Percentiles rank a stretch among this genome's conserved stretches.
Evolutionary conservation across 2,888 invertebrate genomes (phyloP).

Genomic region (Empis stercorea): DNA sequence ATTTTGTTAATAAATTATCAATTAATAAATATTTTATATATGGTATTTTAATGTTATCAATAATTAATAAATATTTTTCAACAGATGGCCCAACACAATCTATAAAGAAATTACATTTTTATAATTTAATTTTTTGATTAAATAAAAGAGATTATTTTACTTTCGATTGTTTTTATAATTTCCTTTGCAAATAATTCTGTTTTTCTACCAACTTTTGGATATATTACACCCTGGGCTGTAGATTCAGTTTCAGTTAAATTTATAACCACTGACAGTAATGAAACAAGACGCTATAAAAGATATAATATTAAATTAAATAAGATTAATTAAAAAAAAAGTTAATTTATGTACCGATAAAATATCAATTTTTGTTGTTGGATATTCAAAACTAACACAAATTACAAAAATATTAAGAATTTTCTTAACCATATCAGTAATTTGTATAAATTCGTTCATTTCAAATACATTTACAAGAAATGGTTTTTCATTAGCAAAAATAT

Average conservation of each 20-base stretch:
- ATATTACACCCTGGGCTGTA: constrained; percentile 19
- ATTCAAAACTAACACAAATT: constrained; percentile 18
- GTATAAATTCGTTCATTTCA: constrained; percentile 18
- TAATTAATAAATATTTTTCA: constrained; percentile 21
- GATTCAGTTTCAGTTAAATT: constrained; percentile 26
- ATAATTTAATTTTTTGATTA: neutral
- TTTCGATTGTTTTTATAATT: constrained; percentile 25
- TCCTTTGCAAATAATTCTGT: constrained; percentile 22
- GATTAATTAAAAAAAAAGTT: neutral
- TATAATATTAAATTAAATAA: neutral
- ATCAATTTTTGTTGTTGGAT: constrained; percentile 17
- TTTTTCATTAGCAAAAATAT: constrained; percentile 21
- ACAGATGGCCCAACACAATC: constrained; percentile 13
- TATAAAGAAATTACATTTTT: neutral
- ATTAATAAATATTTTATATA: constrained; percentile 27
- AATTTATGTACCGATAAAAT: constrained; percentile 23
- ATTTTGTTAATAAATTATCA: constrained; percentile 22
- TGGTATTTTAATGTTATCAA: constrained; percentile 22
- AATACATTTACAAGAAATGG: constrained; percentile 26
- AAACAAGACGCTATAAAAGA: constrained; percentile 22
- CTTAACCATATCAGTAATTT: constrained; percentile 21
- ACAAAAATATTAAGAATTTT: constrained; percentile 24
- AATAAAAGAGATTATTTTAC: constrained; percentile 10
- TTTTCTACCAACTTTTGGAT: constrained; percentile 22
- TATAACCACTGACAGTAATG: constrained; percentile 26